Evolutionary conservation across 2,888 invertebrate species (phyloP), one percentile per base, ranked within the genome.

Genomic region (Drosophila flavopinicola): DNA sequence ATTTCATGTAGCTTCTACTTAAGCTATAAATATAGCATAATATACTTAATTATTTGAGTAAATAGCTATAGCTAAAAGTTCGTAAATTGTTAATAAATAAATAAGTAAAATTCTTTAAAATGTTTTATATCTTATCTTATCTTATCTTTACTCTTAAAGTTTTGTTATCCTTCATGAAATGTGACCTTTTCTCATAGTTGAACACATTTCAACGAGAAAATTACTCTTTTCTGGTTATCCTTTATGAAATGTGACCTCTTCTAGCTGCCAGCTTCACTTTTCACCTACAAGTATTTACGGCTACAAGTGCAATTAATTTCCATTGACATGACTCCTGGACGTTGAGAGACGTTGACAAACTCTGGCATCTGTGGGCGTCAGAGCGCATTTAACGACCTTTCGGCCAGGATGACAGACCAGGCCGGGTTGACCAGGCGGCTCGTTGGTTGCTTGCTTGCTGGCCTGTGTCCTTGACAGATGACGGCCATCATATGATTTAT

Each of bases 401-500:
- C 38, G 33, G 27, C 20, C 52, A 47, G 48, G 15, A 30, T 52
- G 61, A 56, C 13, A 20, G 35, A 37, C 57, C 33, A 15, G 25
- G 25, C 9, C 23, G 5, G 38, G 33, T 23, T 29, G 15, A 20
- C 25, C 23, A 5, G 35, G 47, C 27, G 10, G 57, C 13, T 33
- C 42, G 32, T 30, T 37, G 44, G 10, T n/a, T 11, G 29, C 25
- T 30, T 29, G 41, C n/a, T 17, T 10, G 29, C 25, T 35, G 20
- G 51, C 39, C 41, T 23, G 32, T 49, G 67, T 44, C 58, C 58
- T 61, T 71, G 71, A 72, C 71, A 54, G 72, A 72, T 71, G 71
- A 71, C 59, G 58, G 54, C 33, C 56, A 48, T 52, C 29, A 10
- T 63, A 71, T 72, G 72, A 72, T 72, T 72, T 66, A 71, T 72